Evolutionary conservation across 2,888 invertebrate species (phyloP).

Genomic region (Isotomurus palustris): DNA sequence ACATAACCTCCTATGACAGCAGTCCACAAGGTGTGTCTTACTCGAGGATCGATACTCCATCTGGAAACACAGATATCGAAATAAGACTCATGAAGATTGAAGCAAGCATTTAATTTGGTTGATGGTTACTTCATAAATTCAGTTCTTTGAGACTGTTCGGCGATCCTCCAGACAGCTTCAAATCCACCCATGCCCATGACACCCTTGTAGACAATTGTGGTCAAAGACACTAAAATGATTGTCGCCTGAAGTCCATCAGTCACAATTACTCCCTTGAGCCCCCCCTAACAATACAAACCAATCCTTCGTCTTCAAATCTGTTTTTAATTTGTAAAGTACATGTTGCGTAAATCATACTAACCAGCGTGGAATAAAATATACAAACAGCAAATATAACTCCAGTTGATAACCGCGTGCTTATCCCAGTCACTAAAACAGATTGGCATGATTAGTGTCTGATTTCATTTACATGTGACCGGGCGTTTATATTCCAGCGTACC

Average conservation of each 20-base stretch:
- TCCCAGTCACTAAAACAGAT: slow-evolving; percentile 33
- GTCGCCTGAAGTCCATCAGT: slow-evolving; percentile 40
- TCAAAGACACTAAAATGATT: slow-evolving; percentile 33
- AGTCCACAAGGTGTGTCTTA: slow-evolving; percentile 40
- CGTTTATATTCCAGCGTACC: slow-evolving; percentile 6
- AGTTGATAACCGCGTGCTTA: slow-evolving; percentile 14
- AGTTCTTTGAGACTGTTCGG: slow-evolving; percentile 22
- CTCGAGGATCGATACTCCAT: slow-evolving; percentile 37
- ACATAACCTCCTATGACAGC: slow-evolving; percentile 38
- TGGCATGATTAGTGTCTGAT: too few relatives aligned
- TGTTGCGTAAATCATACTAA: slow-evolving; percentile 12
- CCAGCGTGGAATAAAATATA: slow-evolving; percentile 31
- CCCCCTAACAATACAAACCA: slow-evolving; percentile 20
- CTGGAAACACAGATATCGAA: too few relatives aligned
- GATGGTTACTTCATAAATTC: slow-evolving; percentile 38
- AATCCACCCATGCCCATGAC: slow-evolving; percentile 36
- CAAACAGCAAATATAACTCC: slow-evolving; percentile 28
- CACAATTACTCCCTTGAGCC: slow-evolving; percentile 32
- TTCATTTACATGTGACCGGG: background rate
- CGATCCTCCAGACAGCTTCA: slow-evolving; percentile 30
- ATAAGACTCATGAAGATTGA: too few relatives aligned
- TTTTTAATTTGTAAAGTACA: background rate
- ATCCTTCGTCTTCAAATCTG: background rate
- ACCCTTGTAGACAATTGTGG: slow-evolving; percentile 32
- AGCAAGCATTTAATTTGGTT: slow-evolving; percentile 2